These are phyloP conservation scores for Budorcas taxicolor DNA, from an alignment of 2,113 vertebrate species.

Conservation along the genomic window DNA sequence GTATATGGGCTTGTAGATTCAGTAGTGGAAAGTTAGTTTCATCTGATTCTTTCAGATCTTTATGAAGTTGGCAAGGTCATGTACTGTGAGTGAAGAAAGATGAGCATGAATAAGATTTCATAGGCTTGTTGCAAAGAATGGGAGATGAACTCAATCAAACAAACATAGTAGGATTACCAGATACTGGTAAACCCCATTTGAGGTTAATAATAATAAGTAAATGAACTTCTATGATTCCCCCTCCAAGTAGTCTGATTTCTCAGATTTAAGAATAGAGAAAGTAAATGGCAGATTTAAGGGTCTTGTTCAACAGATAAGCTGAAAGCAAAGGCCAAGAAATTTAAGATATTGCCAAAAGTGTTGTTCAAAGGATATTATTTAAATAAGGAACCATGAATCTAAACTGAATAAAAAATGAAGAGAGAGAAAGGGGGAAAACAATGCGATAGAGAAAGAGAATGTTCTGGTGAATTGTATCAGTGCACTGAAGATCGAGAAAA, in stretches of 20 bases:
- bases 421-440: no score
- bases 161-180: not conserved
- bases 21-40: not conserved
- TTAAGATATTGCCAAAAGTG: not conserved
- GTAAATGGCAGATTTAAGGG: not conserved
- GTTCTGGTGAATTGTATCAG: not conserved
- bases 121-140: not conserved
- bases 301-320: not conserved
- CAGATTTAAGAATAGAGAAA: not conserved
- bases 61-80: not conserved
- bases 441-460: not conserved
- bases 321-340: not conserved
- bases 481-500: not conserved
- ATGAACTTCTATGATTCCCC: not conserved
- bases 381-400: not conserved
- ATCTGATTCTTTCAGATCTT: not conserved
- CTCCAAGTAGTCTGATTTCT: not conserved
- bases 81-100: not conserved
- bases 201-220: not conserved
- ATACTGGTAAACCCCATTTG: not conserved
- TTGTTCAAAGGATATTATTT: not conserved
- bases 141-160: not conserved
- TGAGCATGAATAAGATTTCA: not conserved
- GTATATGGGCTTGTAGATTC: not conserved
- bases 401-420: not conserved